These are phyloP conservation scores for Heliconius hortense DNA, from an alignment of 2,888 invertebrate genomes.

Conservation along the genomic window DNA sequence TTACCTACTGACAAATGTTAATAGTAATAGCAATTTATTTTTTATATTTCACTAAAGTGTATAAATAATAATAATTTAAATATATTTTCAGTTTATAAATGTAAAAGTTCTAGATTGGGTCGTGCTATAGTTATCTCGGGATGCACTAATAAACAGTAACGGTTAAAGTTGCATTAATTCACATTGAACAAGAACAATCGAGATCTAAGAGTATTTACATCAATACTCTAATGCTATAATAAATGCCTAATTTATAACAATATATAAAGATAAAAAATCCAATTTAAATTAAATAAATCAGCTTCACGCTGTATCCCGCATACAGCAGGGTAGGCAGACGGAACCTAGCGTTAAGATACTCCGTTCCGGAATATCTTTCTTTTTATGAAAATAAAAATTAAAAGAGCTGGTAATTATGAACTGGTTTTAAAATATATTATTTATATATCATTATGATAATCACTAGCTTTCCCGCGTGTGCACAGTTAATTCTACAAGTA, in stretches of 20 bases:
- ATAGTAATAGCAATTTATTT: not conserved
- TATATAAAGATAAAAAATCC: not conserved
- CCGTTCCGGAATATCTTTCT: too few relatives aligned
- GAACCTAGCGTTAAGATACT: too few relatives aligned
- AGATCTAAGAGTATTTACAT: not conserved
- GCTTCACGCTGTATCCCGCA: too few relatives aligned
- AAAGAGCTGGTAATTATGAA: too few relatives aligned
- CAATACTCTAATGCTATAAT: not conserved
- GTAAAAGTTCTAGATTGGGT: constrained; percentile 36
- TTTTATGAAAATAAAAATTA: too few relatives aligned
- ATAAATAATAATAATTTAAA: not conserved
- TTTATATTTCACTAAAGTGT: not conserved
- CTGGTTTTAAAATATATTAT: too few relatives aligned
- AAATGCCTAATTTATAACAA: not conserved
- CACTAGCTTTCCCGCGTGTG: not conserved
- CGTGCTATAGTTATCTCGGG: constrained; percentile 41
- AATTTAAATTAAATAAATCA: not conserved
- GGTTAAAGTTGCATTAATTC: constrained; percentile 45
- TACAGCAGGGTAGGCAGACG: too few relatives aligned
- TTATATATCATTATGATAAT: not conserved
- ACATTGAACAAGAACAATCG: constrained; percentile 17
- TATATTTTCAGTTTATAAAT: constrained; percentile 17
- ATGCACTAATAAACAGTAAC: constrained; percentile 55
- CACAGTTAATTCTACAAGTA: not conserved
- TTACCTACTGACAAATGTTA: not conserved